phyloP scores from a whole-genome alignment of 2,113 vertebrate species.

The Epinephelus cyanopodus region DNA sequence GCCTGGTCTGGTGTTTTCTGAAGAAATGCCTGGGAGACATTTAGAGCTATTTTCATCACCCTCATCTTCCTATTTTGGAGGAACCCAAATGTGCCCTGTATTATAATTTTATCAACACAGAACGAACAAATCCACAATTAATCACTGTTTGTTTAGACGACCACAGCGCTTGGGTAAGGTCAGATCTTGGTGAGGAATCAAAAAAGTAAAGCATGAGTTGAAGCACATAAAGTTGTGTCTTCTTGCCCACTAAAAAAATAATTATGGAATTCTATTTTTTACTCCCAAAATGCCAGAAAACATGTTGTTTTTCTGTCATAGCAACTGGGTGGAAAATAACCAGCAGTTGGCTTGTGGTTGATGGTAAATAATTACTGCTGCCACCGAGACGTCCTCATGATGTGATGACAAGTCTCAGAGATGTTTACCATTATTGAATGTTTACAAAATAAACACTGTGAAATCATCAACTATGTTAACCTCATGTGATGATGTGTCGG shows the following conservation, averaged over 20 bases:
- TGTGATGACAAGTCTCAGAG: background rate
- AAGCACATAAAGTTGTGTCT: background rate
- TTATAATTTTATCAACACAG: background rate
- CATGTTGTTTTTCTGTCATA: background rate
- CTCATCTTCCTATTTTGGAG: background rate
- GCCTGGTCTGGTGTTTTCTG: background rate
- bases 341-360: background rate
- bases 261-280: background rate
- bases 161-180: background rate
- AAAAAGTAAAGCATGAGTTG: background rate
- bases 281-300: background rate
- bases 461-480: background rate
- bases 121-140: background rate
- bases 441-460: background rate
- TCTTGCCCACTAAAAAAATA: background rate
- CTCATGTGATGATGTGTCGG: too few species aligned
- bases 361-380: constrained; percentile 11
- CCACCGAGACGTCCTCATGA: background rate
- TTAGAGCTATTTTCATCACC: constrained; percentile 25
- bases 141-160: background rate
- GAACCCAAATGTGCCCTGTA: background rate
- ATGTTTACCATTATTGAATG: background rate
- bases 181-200: background rate
- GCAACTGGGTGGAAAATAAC: background rate
- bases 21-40: background rate